Percentiles rank a stretch among this genome's conserved stretches.
phyloP scores from a whole-genome alignment of 2,113 vertebrate species.

The Gasterosteus nipponicus region DNA sequence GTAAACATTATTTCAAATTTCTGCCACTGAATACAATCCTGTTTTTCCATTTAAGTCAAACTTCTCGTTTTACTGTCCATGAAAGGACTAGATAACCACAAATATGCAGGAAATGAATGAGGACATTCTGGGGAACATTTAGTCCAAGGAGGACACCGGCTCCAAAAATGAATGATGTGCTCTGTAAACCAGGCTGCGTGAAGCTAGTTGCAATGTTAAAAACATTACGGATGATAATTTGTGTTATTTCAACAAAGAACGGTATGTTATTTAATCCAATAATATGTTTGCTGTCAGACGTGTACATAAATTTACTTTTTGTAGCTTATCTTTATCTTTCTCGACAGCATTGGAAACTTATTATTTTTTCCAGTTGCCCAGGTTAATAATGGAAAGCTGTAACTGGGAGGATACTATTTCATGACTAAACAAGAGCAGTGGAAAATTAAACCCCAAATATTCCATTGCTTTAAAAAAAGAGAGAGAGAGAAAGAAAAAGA shows the following conservation, averaged over 20 bases:
- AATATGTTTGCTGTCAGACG: conserved; percentile 17
- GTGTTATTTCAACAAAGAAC: conserved; percentile 12
- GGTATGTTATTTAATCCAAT: conserved; percentile 10
- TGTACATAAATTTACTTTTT: conserved; percentile 14
- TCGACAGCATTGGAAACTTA: conserved; percentile 58
- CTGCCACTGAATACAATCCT: neutral
- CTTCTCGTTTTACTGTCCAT: conserved; percentile 43
- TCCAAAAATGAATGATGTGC: conserved; percentile 22
- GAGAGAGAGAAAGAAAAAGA: conserved; percentile 20
- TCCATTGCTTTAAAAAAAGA: conserved; percentile 67
- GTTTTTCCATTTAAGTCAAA: conserved; percentile 8
- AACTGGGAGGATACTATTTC: conserved; percentile 68
- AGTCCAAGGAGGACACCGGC: conserved; percentile 57
- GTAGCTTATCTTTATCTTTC: conserved; percentile 27
- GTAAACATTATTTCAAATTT: neutral
- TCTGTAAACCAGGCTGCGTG: conserved; percentile 24
- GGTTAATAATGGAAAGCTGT: conserved; percentile 75
- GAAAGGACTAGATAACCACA: conserved; percentile 68
- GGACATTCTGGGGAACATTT: conserved; percentile 56
- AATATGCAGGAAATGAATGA: conserved; percentile 54
- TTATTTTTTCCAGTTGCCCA: conserved; percentile 42
- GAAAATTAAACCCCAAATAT: conserved; percentile 78
- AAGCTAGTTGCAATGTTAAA: conserved; percentile 30
- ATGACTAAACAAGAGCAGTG: conserved; percentile 78
- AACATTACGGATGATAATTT: conserved; percentile 3